Percentiles rank a stretch among this genome's conserved stretches.
These are phyloP conservation scores for Hyperoplus lanceolatus DNA, from an alignment of 2,797 vertebrate species.

Conservation along the genomic window DNA sequence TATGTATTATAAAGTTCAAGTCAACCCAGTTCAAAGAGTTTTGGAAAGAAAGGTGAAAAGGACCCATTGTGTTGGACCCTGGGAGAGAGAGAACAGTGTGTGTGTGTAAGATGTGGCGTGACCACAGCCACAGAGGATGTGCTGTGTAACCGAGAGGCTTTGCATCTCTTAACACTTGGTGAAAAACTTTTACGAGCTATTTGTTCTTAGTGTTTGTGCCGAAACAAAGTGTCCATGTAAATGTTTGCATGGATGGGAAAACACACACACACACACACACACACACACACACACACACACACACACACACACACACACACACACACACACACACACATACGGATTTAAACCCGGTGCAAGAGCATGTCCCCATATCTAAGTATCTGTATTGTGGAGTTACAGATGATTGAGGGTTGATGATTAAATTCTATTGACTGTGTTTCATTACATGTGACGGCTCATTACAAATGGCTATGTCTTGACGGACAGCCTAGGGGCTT, in stretches of 20 bases:
- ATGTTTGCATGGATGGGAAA: background rate
- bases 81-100: background rate
- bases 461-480: conserved; percentile 32
- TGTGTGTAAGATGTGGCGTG: conserved; percentile 30
- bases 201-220: background rate
- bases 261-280: background rate
- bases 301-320: background rate
- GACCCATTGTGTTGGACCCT: background rate
- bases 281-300: background rate
- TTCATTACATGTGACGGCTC: conserved; percentile 42
- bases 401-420: conserved; percentile 21
- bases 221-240: background rate
- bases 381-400: background rate
- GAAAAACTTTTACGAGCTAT: background rate
- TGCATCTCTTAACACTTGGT: conserved; percentile 12
- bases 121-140: conserved; percentile 24
- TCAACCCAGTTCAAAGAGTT: background rate
- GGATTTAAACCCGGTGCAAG: background rate
- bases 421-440: conserved; percentile 28
- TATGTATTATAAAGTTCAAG: background rate
- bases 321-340: too few species aligned
- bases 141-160: conserved; percentile 6
- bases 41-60: background rate
- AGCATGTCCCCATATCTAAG: background rate
- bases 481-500: conserved; percentile 34